These are phyloP conservation scores for Brachionus koreanus DNA, from an alignment of 1,140 invertebrate genomes.

Conservation along the genomic window DNA sequence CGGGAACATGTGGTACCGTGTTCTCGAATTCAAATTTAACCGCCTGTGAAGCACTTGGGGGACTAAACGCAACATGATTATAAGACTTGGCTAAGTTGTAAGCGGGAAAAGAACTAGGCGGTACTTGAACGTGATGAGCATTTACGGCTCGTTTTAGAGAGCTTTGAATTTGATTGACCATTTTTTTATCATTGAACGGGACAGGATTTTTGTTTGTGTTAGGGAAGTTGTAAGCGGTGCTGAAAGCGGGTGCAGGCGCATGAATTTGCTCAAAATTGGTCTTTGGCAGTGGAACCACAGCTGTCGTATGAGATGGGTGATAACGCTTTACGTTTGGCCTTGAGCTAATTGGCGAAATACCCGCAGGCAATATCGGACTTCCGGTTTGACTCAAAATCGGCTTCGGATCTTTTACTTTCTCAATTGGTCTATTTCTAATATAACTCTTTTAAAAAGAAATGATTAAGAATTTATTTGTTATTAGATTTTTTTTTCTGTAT, in stretches of 20 bases:
- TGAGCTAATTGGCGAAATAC: neutral
- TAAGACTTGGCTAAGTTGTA: neutral
- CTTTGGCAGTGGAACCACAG: neutral
- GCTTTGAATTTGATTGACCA: slow-evolving; percentile 45
- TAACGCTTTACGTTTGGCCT: slow-evolving; percentile 7
- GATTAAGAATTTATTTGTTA: neutral
- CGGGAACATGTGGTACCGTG: neutral
- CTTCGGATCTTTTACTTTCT: slow-evolving; percentile 37
- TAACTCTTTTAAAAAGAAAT: neutral
- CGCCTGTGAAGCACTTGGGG: slow-evolving; percentile 8
- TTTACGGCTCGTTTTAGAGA: slow-evolving; percentile 42
- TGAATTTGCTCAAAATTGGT: neutral
- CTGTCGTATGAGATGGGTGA: neutral
- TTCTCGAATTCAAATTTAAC: neutral
- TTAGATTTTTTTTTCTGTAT: neutral
- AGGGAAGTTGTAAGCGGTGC: neutral
- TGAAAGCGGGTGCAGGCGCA: neutral
- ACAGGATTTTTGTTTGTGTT: neutral
- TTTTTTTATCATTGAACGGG: slow-evolving; percentile 34
- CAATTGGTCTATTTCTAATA: slow-evolving; percentile 37
- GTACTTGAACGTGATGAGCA: neutral
- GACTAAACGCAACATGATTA: slow-evolving; percentile 6
- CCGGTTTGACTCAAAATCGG: slow-evolving; percentile 43
- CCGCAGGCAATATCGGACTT: slow-evolving; percentile 30
- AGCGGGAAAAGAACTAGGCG: neutral